These are phyloP conservation scores for Ligdia adustata DNA, from an alignment of 2,888 invertebrate species.

Conservation along the genomic window DNA sequence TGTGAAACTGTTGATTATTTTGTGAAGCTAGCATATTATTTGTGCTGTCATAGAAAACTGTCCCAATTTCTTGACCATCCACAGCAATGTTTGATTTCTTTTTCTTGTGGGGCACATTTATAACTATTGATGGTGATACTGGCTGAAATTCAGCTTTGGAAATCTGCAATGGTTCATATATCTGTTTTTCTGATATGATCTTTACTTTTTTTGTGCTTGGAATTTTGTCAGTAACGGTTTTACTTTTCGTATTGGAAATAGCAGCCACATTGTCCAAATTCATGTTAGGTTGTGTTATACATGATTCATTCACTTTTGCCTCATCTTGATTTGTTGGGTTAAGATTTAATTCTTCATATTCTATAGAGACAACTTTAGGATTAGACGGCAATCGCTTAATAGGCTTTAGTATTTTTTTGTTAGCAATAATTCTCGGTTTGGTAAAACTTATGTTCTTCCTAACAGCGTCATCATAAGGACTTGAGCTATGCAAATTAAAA, in stretches of 20 bases:
- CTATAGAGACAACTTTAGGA: constrained; percentile 4
- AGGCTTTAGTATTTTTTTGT: no score
- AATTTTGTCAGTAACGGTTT: not conserved
- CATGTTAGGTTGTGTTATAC: not conserved
- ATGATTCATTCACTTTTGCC: not conserved
- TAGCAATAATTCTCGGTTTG: no score
- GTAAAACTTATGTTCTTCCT: no score
- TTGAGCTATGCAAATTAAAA: not conserved
- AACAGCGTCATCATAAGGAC: no score
- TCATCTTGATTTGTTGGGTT: not conserved
- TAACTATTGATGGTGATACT: constrained; percentile 53
- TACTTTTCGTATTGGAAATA: not conserved
- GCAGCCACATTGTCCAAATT: not conserved
- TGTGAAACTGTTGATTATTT: not conserved
- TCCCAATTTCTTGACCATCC: constrained; percentile 4
- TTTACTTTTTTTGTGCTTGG: constrained; percentile 43
- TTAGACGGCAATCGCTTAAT: no score
- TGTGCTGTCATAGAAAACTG: constrained; percentile 1
- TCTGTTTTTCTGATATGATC: constrained; percentile 67
- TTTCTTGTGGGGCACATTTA: constrained; percentile 46
- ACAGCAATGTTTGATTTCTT: constrained; percentile 14
- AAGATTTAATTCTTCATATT: constrained; percentile 8
- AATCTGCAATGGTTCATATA: constrained; percentile 51
- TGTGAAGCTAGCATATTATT: not conserved
- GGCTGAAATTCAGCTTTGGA: constrained; percentile 49